Percentiles rank a stretch among this genome's conserved stretches.
Conservation (phyloP, 2,888 invertebrate genomes). For the Pycnomerus fuliginosus region DNA sequence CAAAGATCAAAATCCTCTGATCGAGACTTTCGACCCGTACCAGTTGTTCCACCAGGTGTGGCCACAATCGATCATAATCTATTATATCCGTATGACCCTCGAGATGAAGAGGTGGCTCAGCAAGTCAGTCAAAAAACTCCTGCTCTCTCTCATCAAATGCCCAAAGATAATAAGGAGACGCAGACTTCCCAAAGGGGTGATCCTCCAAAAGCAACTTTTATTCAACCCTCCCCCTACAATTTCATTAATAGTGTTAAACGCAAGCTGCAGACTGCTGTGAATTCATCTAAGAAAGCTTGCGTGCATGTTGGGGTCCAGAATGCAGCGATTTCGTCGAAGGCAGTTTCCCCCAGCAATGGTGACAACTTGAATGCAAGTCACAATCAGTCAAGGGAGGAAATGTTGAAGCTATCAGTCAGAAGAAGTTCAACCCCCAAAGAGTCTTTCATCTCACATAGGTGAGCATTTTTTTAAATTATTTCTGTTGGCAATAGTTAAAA, state of each 20-base stretch:
- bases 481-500: no score
- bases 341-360: conserved; percentile 3
- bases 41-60: no score
- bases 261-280: conserved; percentile 53
- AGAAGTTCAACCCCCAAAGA: no score
- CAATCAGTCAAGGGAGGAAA: conserved; percentile 3
- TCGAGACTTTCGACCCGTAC: no score
- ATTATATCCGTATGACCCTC: no score
- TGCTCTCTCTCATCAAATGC: conserved; percentile 4
- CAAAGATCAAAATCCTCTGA: no score
- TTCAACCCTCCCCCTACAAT: conserved; percentile 57
- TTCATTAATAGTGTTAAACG: conserved; percentile 61
- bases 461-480: no score
- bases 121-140: conserved; percentile 2
- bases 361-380: conserved; percentile 14
- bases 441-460: no score
- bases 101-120: no score
- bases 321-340: conserved; percentile 13
- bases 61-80: no score
- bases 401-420: no score
- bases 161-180: conserved; percentile 23
- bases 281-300: conserved; percentile 30
- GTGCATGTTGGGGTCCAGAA: conserved; percentile 39
- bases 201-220: conserved; percentile 6
- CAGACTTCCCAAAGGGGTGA: conserved; percentile 25